Base-by-base conservation (phyloP, 2,113 vertebrate genomes). In the Acinonyx jubatus region DNA sequence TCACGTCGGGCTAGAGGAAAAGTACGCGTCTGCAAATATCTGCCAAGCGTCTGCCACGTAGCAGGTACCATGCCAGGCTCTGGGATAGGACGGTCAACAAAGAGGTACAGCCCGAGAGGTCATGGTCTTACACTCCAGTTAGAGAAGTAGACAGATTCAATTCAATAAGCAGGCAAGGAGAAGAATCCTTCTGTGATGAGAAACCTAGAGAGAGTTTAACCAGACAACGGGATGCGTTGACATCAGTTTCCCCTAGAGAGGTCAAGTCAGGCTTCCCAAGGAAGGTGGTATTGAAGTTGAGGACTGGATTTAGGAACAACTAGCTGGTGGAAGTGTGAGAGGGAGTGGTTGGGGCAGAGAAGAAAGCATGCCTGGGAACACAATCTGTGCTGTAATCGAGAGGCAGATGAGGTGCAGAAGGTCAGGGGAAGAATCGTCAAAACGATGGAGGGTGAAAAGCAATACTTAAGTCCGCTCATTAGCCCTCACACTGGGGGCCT, bases 351-450 rank as follows among this genome's bases (percentile, higher is more conserved):
- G 45, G 57, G 18, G 18, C 19, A 83, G 38, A 96, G 45, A 41
- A 48, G 52, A 73, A 57, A 52, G 9, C 27, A 2, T 2, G 8
- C 2, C 7, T 18, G 57, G 2, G 38, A 36, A 25, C 19, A 2
- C 50, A 38, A 5, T 29, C 45, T 33, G 15, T 11, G 14, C 14
- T 11, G 2, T 71, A 5, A 71, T 12, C 4, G 16, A 81, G 61
- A 33, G 4, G 1, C 1, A 0, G 19, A 15, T 3, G 0, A 45
- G 1, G 7, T 4, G 12, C 79, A 27, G 65, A 81, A 73, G 15
- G 13, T 18, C 57, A 15, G 13, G n/a, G 69, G 66, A 55, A 89
- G 52, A n/a, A 69, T 23, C 38, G 25, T 6, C 7, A 7, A 74
- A 71, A 57, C 25, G 4, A 1, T 1, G 25, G 31, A 61, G 45